These are phyloP conservation scores for Lepidurus couesii DNA, from an alignment of 1,140 invertebrate genomes.

Conservation along the genomic window DNA sequence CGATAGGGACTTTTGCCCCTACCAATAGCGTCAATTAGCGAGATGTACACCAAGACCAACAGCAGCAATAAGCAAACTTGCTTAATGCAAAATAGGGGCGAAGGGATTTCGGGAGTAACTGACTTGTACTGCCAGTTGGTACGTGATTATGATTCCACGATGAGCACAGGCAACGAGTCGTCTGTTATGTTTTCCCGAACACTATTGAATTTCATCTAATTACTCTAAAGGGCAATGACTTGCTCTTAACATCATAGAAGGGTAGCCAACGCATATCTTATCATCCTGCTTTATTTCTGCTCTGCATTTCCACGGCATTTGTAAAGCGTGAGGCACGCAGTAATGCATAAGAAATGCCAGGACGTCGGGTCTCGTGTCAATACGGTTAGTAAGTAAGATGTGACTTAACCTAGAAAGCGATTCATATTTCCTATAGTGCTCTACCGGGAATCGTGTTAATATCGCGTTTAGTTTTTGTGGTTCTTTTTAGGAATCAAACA, in stretches of 20 bases:
- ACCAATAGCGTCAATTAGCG: background rate
- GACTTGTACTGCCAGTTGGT: slow-evolving; percentile 8
- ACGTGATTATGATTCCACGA: background rate
- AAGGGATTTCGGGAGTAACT: background rate
- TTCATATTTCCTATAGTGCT: too few relatives aligned
- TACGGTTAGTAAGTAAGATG: too few relatives aligned
- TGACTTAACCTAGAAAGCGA: too few relatives aligned
- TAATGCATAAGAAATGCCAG: too few relatives aligned
- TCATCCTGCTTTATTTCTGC: background rate
- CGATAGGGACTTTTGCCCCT: background rate
- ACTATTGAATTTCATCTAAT: slow-evolving; percentile 12
- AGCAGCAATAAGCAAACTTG: slow-evolving; percentile 14
- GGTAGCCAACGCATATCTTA: background rate
- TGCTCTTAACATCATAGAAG: background rate
- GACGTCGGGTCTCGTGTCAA: too few relatives aligned
- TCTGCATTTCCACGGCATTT: background rate
- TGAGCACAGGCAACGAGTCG: background rate
- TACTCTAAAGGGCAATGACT: background rate
- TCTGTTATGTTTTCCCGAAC: background rate
- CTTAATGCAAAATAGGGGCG: background rate
- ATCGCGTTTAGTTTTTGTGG: too few relatives aligned
- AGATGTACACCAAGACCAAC: background rate
- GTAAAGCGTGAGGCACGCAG: too few relatives aligned
- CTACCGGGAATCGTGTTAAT: too few relatives aligned
- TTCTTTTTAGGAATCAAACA: too few relatives aligned